Conservation (phyloP, 2,888 invertebrate genomes). For the Acrobasis repandana region DNA sequence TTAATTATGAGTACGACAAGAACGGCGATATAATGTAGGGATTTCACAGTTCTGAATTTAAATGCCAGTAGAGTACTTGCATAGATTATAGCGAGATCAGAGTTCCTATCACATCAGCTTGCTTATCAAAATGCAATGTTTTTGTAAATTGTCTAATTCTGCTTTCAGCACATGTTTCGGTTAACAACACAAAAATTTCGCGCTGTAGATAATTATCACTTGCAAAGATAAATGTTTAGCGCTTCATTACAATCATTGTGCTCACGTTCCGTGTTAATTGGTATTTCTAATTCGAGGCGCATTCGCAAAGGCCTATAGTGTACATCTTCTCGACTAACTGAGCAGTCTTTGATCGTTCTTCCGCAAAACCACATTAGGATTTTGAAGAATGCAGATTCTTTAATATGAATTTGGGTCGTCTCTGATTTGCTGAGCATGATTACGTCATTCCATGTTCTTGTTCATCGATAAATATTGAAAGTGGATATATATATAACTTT, state of each 20-base stretch:
- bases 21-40: no score
- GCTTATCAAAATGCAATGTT: conserved; percentile 39
- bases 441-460: no score
- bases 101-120: conserved; percentile 37
- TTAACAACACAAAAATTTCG: conserved; percentile 55
- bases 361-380: conserved; percentile 20
- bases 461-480: no score
- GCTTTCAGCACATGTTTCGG: conserved; percentile 44
- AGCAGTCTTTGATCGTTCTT: conserved; percentile 16
- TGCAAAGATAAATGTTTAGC: conserved; percentile 62
- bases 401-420: no score
- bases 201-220: conserved; percentile 61
- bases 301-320: conserved; percentile 44
- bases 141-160: conserved; percentile 49
- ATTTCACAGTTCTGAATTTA: no score
- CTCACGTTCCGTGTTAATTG: conserved; percentile 56
- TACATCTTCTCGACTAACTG: conserved; percentile 41
- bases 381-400: background rate
- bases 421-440: no score
- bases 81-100: background rate
- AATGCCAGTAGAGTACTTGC: background rate
- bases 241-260: conserved; percentile 63
- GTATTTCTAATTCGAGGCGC: conserved; percentile 42
- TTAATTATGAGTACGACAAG: no score
- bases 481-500: no score